Percentiles rank a stretch among this genome's conserved stretches.
Evolutionary conservation across 2,113 vertebrate species (phyloP).

Genomic region (Megaleporinus macrocephalus): DNA sequence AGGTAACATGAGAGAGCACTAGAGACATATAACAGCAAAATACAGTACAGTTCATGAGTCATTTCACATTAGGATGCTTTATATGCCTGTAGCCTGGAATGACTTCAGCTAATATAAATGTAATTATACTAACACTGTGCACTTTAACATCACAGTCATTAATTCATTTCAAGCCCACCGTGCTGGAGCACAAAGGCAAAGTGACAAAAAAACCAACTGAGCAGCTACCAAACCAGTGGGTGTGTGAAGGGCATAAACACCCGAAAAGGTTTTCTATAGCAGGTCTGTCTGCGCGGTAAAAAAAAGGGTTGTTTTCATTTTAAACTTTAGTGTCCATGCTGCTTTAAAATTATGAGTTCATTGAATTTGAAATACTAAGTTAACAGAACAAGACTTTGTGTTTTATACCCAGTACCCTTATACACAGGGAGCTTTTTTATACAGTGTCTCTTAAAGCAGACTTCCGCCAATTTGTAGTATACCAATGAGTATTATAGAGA

Average conservation of each 20-base stretch:
- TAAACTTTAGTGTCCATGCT: too few relatives aligned
- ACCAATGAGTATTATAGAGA: too few relatives aligned
- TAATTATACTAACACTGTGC: too few relatives aligned
- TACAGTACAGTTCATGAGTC: not conserved
- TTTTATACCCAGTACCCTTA: too few relatives aligned
- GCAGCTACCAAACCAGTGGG: not conserved
- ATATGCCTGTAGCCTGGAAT: not conserved
- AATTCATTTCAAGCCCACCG: too few relatives aligned
- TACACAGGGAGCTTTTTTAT: too few relatives aligned
- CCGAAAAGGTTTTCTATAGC: not conserved
- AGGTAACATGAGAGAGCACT: constrained; percentile 18
- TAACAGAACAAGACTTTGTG: too few relatives aligned
- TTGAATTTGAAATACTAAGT: too few relatives aligned
- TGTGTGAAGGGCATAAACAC: not conserved
- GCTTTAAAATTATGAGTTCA: too few relatives aligned
- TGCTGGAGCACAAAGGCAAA: not conserved
- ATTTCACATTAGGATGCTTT: not conserved
- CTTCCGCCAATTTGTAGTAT: too few relatives aligned
- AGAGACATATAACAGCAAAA: constrained; percentile 3
- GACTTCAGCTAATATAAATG: not conserved
- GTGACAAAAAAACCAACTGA: not conserved
- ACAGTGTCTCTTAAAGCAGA: not conserved
- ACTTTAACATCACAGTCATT: too few relatives aligned
- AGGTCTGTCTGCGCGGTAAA: not conserved
- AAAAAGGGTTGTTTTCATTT: too few relatives aligned